Evolutionary conservation across 2,888 invertebrate species (phyloP).

Genomic region (Rhingia campestris): DNA sequence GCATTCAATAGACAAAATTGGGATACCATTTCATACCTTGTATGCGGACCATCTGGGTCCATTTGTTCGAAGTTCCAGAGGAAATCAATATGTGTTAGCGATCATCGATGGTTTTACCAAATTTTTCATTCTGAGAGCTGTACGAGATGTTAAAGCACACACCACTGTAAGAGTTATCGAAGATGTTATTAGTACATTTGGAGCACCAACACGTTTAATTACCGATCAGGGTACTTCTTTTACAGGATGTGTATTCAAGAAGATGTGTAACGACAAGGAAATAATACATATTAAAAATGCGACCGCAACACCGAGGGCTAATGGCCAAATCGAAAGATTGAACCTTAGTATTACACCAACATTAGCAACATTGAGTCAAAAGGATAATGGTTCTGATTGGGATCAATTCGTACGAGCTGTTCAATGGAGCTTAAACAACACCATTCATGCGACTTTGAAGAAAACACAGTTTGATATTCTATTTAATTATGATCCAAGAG

Average conservation of each 20-base stretch:
- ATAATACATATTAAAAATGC: conserved; percentile 75
- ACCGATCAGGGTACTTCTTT: too few species aligned
- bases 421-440: too few species aligned
- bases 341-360: conserved; percentile 72
- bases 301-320: conserved; percentile 76
- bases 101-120: too few species aligned
- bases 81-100: too few species aligned
- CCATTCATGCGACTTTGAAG: conserved; percentile 70
- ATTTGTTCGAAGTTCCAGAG: too few species aligned
- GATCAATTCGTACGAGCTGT: conserved; percentile 74
- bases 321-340: too few species aligned
- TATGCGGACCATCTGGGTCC: too few species aligned
- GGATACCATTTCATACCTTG: conserved; percentile 80
- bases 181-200: conserved; percentile 76
- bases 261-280: conserved; percentile 77
- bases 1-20: conserved; percentile 80
- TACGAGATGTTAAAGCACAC: conserved; percentile 76
- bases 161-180: conserved; percentile 76
- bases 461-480: conserved; percentile 69
- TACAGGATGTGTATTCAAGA: too few species aligned
- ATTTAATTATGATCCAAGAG: conserved; percentile 59
- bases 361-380: conserved; percentile 69
- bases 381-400: conserved; percentile 69
- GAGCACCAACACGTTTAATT: conserved; percentile 76
- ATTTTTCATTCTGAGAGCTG: too few species aligned